Evolutionary conservation across 2,113 vertebrate genomes (phyloP), one percentile per base, ranked within the genome.

Genomic region (Opisthocomus hoazin): DNA sequence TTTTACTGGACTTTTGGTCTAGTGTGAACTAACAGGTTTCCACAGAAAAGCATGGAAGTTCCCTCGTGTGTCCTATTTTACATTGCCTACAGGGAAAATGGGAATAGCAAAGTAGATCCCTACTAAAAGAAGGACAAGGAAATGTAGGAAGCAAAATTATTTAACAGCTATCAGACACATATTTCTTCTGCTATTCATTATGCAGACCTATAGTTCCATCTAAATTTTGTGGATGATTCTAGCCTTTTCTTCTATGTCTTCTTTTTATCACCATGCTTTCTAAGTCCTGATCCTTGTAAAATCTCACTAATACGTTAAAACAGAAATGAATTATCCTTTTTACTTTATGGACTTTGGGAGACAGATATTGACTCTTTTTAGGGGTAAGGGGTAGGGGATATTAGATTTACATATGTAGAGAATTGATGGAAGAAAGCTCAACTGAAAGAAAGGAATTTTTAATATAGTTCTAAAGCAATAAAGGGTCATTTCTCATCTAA

Each of bases 401-500:
- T 89, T 69, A 12, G 57, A 92, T 90, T 83, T 95, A 56, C 27
- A 19, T 81, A 24, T 77, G 41, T 89, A 60, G 93, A 94, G 41
- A 95, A 93, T 11, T 81, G 56, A 70, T 66, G 39, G 32, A 89
- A 78, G 51, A 81, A 87, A 86, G 7, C 54, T 81, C 11, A 91
- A 20, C 12, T 89, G 63, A 91, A 94, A 89, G 3, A 91, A 81
- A 80, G 65, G 1, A 85, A 56, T 86, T 83, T 87, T 53, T 2
- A 53, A 53, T 84, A 71, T 85, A 91, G 21, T 13, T 24, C 70
- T 88, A 82, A 96, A 90, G 75, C 32, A 61, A 61, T 78, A 77
- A 89, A 74, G 58, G 68, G 27, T 84, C n/a, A 89, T 84, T 94
- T 94, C 68, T 94, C 95, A 87, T 36, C 43, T 86, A 76, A 85